A percentile compares a stretch with the other conserved stretches of the same genome.
Conservation (phyloP, 64 coral and sea anemone genomes). For the Montipora foliosa region DNA sequence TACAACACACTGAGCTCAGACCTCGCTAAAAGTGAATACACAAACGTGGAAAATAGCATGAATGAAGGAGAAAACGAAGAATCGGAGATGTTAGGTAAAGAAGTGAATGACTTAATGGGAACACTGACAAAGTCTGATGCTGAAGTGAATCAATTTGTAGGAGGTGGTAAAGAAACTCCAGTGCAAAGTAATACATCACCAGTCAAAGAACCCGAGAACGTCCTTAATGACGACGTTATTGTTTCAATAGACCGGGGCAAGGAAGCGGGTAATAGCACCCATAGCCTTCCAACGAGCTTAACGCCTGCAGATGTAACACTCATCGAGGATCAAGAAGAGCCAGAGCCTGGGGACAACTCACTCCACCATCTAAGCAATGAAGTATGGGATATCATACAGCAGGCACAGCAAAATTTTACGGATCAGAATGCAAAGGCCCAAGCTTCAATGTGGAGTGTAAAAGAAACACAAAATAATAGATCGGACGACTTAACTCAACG, state of each 20-base stretch:
- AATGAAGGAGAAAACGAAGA: constrained; percentile 43
- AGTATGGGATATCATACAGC: constrained; percentile 4
- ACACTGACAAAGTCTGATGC: constrained; percentile 17
- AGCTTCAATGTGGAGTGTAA: background rate
- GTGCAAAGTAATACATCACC: background rate
- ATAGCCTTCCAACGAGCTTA: background rate
- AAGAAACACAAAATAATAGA: background rate
- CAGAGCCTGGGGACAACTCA: background rate
- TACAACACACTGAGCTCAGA: constrained; percentile 20
- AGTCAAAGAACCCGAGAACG: background rate
- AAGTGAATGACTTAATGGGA: constrained; percentile 22
- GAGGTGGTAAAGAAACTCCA: background rate
- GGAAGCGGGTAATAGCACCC: background rate
- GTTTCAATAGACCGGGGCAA: background rate
- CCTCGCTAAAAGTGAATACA: constrained; percentile 32
- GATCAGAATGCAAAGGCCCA: background rate
- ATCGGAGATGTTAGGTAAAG: constrained; percentile 1
- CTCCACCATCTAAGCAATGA: constrained; percentile 4
- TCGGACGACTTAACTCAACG: background rate
- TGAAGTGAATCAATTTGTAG: constrained; percentile 5
- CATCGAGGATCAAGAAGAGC: constrained; percentile 21
- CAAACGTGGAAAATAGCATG: constrained; percentile 29
- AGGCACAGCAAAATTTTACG: background rate
- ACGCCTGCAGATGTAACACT: background rate
- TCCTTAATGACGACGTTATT: background rate